Evolutionary conservation across 2,113 vertebrate species (phyloP).

Genomic region (Sinocyclocheilus anshuiensis): DNA sequence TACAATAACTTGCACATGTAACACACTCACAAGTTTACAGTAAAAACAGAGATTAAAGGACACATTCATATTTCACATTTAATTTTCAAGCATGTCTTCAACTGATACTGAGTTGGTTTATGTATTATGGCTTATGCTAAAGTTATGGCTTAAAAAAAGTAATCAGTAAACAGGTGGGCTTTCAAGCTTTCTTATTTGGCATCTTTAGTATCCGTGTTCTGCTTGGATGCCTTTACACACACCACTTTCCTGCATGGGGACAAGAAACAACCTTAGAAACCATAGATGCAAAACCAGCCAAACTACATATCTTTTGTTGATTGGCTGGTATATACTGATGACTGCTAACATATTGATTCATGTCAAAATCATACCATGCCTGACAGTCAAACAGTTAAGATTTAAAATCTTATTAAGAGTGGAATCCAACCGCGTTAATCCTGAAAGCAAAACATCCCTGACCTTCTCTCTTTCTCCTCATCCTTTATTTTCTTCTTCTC

Average conservation of each 20-base stretch:
- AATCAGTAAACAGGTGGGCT: background rate
- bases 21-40: background rate
- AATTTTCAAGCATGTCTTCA: background rate
- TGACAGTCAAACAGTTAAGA: constrained; percentile 51
- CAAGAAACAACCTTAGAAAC: background rate
- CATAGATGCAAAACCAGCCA: background rate
- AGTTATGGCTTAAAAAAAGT: background rate
- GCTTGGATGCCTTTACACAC: background rate
- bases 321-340: background rate
- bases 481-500: constrained; percentile 69
- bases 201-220: background rate
- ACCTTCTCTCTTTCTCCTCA: constrained; percentile 50
- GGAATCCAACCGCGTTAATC: background rate
- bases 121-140: background rate
- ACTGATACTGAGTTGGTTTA: background rate
- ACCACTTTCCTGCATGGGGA: background rate
- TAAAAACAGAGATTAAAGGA: constrained; percentile 3
- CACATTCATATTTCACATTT: background rate
- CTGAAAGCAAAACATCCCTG: background rate
- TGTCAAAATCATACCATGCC: background rate
- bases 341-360: background rate
- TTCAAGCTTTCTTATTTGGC: background rate
- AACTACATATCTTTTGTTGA: background rate
- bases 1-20: background rate
- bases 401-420: background rate